Percentiles rank a stretch among this genome's conserved stretches.
Conservation (phyloP, 2,113 vertebrate genomes). For the Dermatemys mawii region DNA sequence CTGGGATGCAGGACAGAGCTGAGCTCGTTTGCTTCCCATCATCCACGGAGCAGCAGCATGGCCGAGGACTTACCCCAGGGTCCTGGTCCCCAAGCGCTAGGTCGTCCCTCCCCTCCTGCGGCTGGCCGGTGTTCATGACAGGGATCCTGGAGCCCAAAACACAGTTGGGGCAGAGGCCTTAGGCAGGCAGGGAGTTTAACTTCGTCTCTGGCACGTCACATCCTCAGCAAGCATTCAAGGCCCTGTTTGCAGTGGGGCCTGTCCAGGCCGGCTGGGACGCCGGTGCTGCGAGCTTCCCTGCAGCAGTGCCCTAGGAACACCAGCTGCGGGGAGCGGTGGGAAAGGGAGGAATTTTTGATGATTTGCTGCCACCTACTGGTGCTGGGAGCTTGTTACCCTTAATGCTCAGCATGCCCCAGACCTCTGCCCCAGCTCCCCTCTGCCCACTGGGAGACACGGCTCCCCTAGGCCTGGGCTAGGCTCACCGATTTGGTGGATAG, state of each 20-base stretch:
- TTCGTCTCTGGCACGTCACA: neutral
- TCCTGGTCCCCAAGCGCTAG: neutral
- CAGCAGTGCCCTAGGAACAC: neutral
- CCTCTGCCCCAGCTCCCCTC: too few relatives aligned
- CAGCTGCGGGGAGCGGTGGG: accelerated
- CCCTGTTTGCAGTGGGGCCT: neutral
- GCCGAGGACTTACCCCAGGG: too few relatives aligned
- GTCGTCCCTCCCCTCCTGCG: neutral
- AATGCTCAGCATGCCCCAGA: neutral
- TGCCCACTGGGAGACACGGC: too few relatives aligned
- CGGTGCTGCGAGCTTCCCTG: neutral
- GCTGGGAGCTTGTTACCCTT: neutral
- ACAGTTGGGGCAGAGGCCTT: neutral
- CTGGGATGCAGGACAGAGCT: neutral
- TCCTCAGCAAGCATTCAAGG: neutral
- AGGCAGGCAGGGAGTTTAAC: neutral
- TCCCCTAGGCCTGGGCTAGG: too few relatives aligned
- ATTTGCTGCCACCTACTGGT: conserved; percentile 65
- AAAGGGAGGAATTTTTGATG: neutral
- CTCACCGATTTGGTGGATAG: too few relatives aligned
- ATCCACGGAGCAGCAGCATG: neutral
- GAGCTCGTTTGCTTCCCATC: too few relatives aligned
- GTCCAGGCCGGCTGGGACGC: neutral
- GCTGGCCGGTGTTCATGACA: neutral
- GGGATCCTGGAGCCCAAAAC: neutral